phyloP scores from a whole-genome alignment of 2,113 vertebrate genomes.

The Kryptolebias marmoratus region DNA sequence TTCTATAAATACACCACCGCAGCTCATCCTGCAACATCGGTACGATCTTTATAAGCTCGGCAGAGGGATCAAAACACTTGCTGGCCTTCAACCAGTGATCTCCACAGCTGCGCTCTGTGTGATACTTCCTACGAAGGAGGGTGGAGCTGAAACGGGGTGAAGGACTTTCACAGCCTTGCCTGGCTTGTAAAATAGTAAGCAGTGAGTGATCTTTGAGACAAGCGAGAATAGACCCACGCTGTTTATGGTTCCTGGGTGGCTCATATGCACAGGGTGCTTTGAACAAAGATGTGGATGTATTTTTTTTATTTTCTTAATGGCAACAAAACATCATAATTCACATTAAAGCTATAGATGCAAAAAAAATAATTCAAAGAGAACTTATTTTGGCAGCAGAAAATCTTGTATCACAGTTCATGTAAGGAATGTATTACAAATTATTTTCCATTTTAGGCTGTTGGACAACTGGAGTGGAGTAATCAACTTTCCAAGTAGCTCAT shows the following conservation, averaged over 20 bases:
- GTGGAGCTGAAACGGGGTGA: slow-evolving; percentile 11
- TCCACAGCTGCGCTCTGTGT: slow-evolving; percentile 62
- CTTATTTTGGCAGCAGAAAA: not conserved
- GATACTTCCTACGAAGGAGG: slow-evolving; percentile 29
- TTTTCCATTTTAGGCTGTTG: not conserved
- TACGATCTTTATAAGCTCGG: slow-evolving; percentile 25
- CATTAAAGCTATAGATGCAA: not conserved
- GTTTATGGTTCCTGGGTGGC: not conserved
- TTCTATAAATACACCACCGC: slow-evolving; percentile 46
- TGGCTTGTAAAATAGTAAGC: slow-evolving; percentile 12
- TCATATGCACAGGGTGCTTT: not conserved
- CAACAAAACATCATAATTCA: not conserved
- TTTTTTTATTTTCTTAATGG: not conserved
- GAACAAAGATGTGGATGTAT: not conserved
- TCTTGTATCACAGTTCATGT: not conserved
- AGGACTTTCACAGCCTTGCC: slow-evolving; percentile 1
- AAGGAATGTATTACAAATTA: not conserved
- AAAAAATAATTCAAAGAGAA: not conserved
- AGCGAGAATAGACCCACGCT: not conserved
- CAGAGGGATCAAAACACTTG: slow-evolving; percentile 53
- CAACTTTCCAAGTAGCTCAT: not conserved
- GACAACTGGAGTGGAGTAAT: not conserved
- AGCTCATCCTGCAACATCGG: slow-evolving; percentile 27
- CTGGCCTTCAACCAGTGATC: slow-evolving; percentile 36
- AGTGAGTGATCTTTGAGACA: not conserved